Evolutionary conservation across 2,888 invertebrate species (phyloP), one percentile per base, ranked within the genome.

Genomic region (Camptogramma bilineatum): DNA sequence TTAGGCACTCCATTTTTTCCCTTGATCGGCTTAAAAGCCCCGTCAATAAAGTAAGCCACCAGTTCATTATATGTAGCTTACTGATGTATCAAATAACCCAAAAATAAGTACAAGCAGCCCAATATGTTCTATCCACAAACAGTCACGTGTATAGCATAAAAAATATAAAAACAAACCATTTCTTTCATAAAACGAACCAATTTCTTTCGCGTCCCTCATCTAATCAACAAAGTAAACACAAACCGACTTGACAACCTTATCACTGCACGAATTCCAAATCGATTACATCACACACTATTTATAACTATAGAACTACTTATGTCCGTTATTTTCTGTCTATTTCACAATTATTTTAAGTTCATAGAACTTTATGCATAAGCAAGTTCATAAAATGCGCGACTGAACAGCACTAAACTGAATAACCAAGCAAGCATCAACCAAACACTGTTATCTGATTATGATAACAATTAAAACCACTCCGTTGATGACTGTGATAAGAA

Each of bases 401-500:
- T 13, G 34, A 39, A 39, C 7, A 28, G 4, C 2, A 39, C 34
- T 39, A 51, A 51, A 61, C 54, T 54, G 24, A 48, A 21, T 69
- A 67, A 61, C 39, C 53, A 44, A 58, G 69, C 73, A 4, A 28
- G 53, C 71, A 64, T 73, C 76, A 77, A 39, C 34, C 72, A 78
- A 54, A 28, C 28, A 62, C 62, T 66, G 68, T 69, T 67, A 71
- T 70, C 72, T 68, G 57, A 53, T n/a, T 2, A 58, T 73, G 76
- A 80, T 79, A 76, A 75, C 62, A 74, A 63, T 72, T 73, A 76
- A 74, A 76, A 28, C 28, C 7, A 28, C 28, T 28, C 4, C 72
- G 73, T 52, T 70, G 70, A 73, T 65, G 64, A 63, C 42, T 65
- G 19, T 31, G 17, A 28, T 58, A 75, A 75, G 75, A 77, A 65